Base-by-base conservation (phyloP, 2,888 invertebrate species). In the Pseudococcus viburni region DNA sequence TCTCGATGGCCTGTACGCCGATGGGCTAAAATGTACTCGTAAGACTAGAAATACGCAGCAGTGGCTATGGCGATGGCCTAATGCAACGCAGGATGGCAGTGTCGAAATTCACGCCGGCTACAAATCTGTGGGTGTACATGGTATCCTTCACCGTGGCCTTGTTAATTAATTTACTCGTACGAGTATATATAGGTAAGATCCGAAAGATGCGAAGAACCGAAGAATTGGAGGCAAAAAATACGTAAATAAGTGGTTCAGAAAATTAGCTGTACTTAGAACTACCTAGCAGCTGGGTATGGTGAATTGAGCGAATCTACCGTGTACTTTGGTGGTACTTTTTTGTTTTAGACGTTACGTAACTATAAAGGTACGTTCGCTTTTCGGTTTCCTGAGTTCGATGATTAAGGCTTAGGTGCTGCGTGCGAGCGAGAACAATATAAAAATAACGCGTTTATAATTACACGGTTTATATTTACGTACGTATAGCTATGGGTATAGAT, bases 81-180 rank as follows among this genome's bases (percentile, higher is more conserved):
- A 1, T 39, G 12, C 39, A 77, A n/a, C 80, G 19, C 80, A 73
- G 73, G 73, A 73, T 73, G 64, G 80, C 19, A 39, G 42, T 83
- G 80, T 83, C 80, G 80, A 46, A 73, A 73, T 73, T 73, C 33
- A 33, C 73, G 73, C 73, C 39, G 33, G 17, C 33, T 33, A 17
- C 15, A 73, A 33, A 39, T 39, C 80, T 19, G 80, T 83, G 33
- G 80, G 80, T 83, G 80, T 83, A 83, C 80, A 46, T 33, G 73
- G 80, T 22, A 83, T 83, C 80, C 80, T 83, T 83, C 80, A 83
- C 80, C 80, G 46, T 83, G 80, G 80, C 80, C 80, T 83, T 83
- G 80, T 46, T 83, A 42, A 83, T 83, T 46, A 83, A 64, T 64
- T 6, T 46, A 46, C 9, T 83, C 19, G 46, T 22, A 64, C 1